Base-by-base conservation (phyloP, 2,888 invertebrate genomes). In the Bedellia somnulentella region DNA sequence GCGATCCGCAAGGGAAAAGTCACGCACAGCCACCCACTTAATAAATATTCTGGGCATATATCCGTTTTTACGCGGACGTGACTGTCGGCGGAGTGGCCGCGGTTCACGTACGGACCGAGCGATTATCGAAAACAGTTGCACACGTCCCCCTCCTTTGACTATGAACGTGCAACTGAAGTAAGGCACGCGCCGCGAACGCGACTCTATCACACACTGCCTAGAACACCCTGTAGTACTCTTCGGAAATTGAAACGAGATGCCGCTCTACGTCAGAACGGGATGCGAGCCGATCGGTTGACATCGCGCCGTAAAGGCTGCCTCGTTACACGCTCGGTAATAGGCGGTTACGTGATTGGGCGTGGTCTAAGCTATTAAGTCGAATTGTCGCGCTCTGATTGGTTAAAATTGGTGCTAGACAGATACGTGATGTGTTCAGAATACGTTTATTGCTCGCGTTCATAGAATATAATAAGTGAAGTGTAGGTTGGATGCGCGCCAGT, bases 41-140 rank as follows among this genome's bases (percentile, higher is more conserved):
- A 79, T 79, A 79, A 79, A 79, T 79, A 80, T 79, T 78, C 79
- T 68, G 73, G 77, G 76, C 79, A 75, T 77, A 76, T 77, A 77
- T 77, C 75, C 73, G 71, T 73, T 75, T 75, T 73, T 73, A 70
- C 73, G 71, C 57, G 70, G 61, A 75, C 75, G 75, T 75, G 75
- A 73, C 73, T 57, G 60, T 48, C 58, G 54, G 59, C 52, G 53
- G 56, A 73, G 71, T 71, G 73, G 62, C 73, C 73, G 73, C 64
- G 68, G 63, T 73, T 63, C 75, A 75, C 75, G 75, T 75, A 75
- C 68, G 57, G 71, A 70, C 68, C 71, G 71, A 68, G 71, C 71
- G 73, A 73, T 75, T 73, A 73, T 73, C 68, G 70, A 70, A 71
- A 73, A 71, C 71, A 70, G 71, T 70, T 66, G 73, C 70, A 64